phyloP scores from a whole-genome alignment of 2,888 invertebrate genomes.

The Vanessa cardui region DNA sequence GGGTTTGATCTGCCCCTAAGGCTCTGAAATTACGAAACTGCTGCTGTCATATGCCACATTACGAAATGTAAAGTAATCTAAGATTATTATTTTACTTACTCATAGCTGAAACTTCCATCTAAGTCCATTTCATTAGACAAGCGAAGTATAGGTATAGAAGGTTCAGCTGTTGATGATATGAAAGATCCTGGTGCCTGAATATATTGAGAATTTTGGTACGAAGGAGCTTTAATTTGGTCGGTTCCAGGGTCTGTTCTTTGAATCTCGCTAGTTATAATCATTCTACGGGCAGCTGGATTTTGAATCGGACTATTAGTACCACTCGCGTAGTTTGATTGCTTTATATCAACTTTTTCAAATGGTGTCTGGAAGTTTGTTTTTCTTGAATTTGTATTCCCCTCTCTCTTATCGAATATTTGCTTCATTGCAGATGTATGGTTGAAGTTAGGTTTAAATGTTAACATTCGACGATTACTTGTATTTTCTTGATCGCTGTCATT shows the following conservation, averaged over 20 bases:
- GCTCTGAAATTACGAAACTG: conserved; percentile 52
- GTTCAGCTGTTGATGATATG: conserved; percentile 73
- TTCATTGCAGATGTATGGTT: conserved; percentile 22
- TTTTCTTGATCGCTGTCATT: conserved; percentile 45
- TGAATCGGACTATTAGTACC: conserved; percentile 26
- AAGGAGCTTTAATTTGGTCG: conserved; percentile 64
- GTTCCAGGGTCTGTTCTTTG: conserved; percentile 54
- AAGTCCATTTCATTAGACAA: conserved; percentile 82
- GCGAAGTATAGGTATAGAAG: conserved; percentile 77
- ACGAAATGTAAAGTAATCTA: neutral
- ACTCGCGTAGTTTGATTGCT: conserved; percentile 43
- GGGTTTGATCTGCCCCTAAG: conserved; percentile 79
- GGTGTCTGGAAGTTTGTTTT: conserved; percentile 55
- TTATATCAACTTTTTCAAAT: conserved; percentile 50
- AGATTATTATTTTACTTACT: conserved; percentile 61
- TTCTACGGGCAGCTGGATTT: conserved; percentile 55
- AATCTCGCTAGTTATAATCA: conserved; percentile 64
- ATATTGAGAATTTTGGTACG: conserved; percentile 57
- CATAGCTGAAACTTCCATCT: conserved; percentile 81
- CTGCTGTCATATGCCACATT: neutral
- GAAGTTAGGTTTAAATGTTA: conserved; percentile 16
- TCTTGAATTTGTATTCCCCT: conserved; percentile 53
- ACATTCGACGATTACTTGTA: conserved; percentile 12
- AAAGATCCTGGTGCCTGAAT: conserved; percentile 60
- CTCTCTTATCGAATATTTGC: conserved; percentile 50